Evolutionary conservation across 1,140 invertebrate species (phyloP), one percentile per base, ranked within the genome.

Genomic region (Drosophila fuyamai): DNA sequence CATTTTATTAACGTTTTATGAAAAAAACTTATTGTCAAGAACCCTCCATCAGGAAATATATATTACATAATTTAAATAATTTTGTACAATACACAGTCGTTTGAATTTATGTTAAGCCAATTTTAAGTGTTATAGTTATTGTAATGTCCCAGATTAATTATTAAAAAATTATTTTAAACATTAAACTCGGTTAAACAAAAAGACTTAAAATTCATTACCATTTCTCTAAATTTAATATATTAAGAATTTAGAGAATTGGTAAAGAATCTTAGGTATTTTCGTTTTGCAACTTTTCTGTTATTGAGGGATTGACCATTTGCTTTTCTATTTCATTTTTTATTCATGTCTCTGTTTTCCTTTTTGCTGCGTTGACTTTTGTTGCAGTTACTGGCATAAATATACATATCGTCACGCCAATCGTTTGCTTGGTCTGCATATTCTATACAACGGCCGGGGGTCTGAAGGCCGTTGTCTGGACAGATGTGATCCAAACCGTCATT

Each of bases 381-480:
- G 13, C 92, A 98, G 97, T 98, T 18, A 98, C 97, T 50, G 97
- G 97, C 54, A 94, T 98, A 2, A 96, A 96, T 77, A 94, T 97
- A 38, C 96, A 97, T 76, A 93, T 96, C 44, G 94, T 97, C 0
- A 97, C 97, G 8, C 95, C 95, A 47, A 93, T 98, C 92, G 97
- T 98, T 93, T 88, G 83, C 67, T 56, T 83, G 18, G 63, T 86
- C 5, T 86, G 83, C 54, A 88, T 82, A 51, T 89, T 82, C 57
- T 82, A 86, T 47, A 90, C 76, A 3, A 83, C 85, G 13, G 81
- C 61, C 96, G 97, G 98, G 82, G 98, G 98, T 27, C 94, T 99
- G 59, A 97, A 97, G 93, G 97, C 97, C 6, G 98, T 98, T 1
- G 96, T 99, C 51, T 97, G 97, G 97, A 98, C 98, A 0, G 98